Evolutionary conservation across 2,113 vertebrate genomes (phyloP).

Genomic region (cattle (Bos taurus)): ARS-UCD2.0 NC_037332.1:5523501-5524000

Average conservation of each 20-base stretch:
- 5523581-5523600: background rate
- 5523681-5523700: background rate
- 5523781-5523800: background rate
- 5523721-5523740: background rate
- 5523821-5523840: background rate
- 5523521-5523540: fast-evolving
- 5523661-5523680: background rate
- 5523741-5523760: background rate
- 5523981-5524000: background rate
- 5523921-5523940: too few relatives aligned
- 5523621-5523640: background rate
- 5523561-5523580: background rate
- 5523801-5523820: background rate
- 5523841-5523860: background rate
- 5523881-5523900: background rate
- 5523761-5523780: background rate
- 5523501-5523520: background rate
- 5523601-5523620: background rate
- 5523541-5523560: background rate
- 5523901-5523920: background rate
- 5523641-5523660: background rate
- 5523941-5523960: background rate
- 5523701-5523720: background rate
- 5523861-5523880: background rate
- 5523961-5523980: background rate